Conservation (phyloP, 2,797 vertebrate species). For the Periophthalmus magnuspinnatus region DNA sequence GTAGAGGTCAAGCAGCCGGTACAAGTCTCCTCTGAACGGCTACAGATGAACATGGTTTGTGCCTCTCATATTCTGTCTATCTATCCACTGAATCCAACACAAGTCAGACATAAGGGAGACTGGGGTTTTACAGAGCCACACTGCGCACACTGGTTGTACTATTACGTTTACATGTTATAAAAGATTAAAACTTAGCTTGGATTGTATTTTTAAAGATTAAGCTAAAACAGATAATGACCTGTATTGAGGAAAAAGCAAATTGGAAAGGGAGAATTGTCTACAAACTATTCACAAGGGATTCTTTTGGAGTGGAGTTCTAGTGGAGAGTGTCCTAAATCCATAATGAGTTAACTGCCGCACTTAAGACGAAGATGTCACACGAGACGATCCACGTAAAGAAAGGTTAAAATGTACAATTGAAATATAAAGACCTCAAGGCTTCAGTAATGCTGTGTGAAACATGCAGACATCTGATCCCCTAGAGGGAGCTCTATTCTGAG, state of each 20-base stretch:
- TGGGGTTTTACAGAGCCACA: not conserved
- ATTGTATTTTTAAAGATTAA: not conserved
- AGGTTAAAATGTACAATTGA: conserved; percentile 11
- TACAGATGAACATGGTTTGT: conserved; percentile 51
- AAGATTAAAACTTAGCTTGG: not conserved
- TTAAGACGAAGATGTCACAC: not conserved
- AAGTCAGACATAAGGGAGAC: conserved; percentile 48
- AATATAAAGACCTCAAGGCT: conserved; percentile 53
- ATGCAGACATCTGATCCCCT: conserved; percentile 55
- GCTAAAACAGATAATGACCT: not conserved
- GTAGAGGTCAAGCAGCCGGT: conserved; percentile 73
- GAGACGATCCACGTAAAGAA: not conserved
- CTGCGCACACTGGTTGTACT: not conserved
- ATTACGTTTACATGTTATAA: not conserved
- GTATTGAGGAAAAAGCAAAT: not conserved
- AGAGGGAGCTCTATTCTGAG: conserved; percentile 70
- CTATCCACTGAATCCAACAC: conserved; percentile 49
- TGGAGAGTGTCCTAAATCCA: too few relatives aligned
- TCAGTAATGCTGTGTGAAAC: conserved; percentile 57
- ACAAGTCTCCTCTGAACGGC: conserved; percentile 59
- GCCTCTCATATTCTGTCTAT: conserved; percentile 38
- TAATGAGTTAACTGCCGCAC: too few relatives aligned
- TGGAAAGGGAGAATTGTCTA: not conserved
- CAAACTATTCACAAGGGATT: too few relatives aligned
- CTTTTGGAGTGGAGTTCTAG: not conserved